Base-by-base conservation (phyloP, 2,797 vertebrate species). In the Sciurus carolinensis region DNA sequence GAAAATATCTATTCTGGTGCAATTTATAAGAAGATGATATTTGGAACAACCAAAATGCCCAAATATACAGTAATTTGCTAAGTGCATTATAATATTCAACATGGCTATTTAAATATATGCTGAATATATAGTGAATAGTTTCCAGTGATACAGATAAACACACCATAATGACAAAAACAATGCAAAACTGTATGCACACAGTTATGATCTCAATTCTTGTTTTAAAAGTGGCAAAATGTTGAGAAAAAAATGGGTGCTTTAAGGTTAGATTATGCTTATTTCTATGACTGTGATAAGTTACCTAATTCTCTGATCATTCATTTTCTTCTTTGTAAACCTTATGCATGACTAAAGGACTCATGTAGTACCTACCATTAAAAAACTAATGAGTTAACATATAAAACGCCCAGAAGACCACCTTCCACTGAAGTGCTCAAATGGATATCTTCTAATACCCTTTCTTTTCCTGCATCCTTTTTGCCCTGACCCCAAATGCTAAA, bases 81-180 rank as follows among this genome's bases (percentile, higher is more conserved):
- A 87, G 14, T 47, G 18, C 75, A 85, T n/a, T 73, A 81, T n/a
- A 33, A 9, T 80, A 85, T 3, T 87, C 50, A 90, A 33, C 17
- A 54, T 59, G 30, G 80, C n/a, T 30, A 90, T 42, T 82, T 87
- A 79, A 59, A 93, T 82, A 75, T 59, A 71, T 66, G 20, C 28
- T 87, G n/a, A 89, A 90, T 75, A 80, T 72, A 42, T 72, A 64
- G 30, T 90, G 20, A 87, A 54, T 44, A 76, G 33, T 93, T 95
- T 83, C n/a, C 22, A 93, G 11, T 90, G 62, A 72, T 22, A 59
- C 36, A 54, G 28, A 93, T 18, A 84, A 82, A 42, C 62, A 75
- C 17, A 67, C 50, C 36, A 36, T 36, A 30, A 52, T 59, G 44
- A 80, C 36, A 33, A 66, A 88, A 84, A 83, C 15, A 87, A 72